Evolutionary conservation across 2,888 invertebrate genomes (phyloP).

Genomic region (Eupithecia subfuscata): DNA sequence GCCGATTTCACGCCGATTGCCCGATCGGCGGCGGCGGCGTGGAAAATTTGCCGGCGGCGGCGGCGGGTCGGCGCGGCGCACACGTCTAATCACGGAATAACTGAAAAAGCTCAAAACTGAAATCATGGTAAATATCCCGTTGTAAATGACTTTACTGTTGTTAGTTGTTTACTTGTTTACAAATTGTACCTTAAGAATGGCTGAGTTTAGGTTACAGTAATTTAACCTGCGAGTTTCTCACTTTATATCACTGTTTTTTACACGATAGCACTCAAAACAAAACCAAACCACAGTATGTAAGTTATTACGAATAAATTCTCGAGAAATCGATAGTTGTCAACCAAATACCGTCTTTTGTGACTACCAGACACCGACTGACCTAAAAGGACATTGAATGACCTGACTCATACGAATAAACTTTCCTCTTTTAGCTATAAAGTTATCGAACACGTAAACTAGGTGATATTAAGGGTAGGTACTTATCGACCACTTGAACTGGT

Average conservation of each 20-base stretch:
- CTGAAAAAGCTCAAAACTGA: no score
- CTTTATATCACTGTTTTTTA: not conserved
- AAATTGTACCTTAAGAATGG: not conserved
- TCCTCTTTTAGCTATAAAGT: conserved; percentile 61
- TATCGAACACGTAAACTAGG: conserved; percentile 46
- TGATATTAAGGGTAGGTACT: not conserved
- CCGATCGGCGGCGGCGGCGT: no score
- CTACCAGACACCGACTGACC: conserved; percentile 47
- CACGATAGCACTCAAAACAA: not conserved
- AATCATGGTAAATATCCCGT: no score
- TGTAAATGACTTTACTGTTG: no score
- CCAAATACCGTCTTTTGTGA: conserved; percentile 24
- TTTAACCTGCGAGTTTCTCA: not conserved
- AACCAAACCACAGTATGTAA: not conserved
- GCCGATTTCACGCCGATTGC: no score
- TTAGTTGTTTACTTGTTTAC: no score
- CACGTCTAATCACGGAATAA: no score
- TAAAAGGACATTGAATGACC: conserved; percentile 47
- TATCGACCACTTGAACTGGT: not conserved
- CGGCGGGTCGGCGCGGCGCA: no score
- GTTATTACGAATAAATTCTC: not conserved
- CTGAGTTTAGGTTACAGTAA: not conserved
- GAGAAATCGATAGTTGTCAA: not conserved
- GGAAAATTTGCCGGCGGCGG: no score
- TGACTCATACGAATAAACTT: conserved; percentile 59